Conservation (phyloP, 2,113 vertebrate species). For the Chauna torquata region DNA sequence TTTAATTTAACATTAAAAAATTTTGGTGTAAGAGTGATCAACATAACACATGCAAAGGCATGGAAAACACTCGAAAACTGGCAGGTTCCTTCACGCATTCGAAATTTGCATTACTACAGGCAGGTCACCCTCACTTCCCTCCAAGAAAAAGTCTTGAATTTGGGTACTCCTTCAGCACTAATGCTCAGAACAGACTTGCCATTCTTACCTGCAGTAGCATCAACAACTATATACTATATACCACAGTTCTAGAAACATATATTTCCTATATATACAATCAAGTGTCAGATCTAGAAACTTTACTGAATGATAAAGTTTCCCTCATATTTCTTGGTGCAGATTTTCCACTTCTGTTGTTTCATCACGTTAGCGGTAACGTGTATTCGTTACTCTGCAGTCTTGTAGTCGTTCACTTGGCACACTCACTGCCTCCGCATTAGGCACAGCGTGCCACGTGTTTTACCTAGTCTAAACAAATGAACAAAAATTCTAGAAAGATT, state of each 20-base stretch:
- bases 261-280: not conserved
- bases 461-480: not conserved
- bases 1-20: not conserved
- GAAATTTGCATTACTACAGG: not conserved
- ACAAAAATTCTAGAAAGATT: not conserved
- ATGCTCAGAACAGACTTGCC: not conserved
- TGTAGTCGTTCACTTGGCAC: not conserved
- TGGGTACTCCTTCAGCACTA: not conserved
- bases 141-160: not conserved
- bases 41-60: rapidly evolving
- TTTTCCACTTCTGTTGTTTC: not conserved
- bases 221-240: rapidly evolving
- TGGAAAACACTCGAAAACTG: not conserved
- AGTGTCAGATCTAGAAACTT: not conserved
- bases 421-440: not conserved
- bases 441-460: not conserved
- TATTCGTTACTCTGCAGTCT: not conserved
- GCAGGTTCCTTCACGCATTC: not conserved
- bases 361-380: not conserved
- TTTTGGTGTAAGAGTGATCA: not conserved
- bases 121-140: not conserved
- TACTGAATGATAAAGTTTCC: not conserved
- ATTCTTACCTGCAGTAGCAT: not conserved
- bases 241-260: not conserved
- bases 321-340: not conserved